Evolutionary conservation across 2,797 vertebrate species (phyloP), one percentile per base, ranked within the genome.

Genomic region (Mionectes olivaceus): DNA sequence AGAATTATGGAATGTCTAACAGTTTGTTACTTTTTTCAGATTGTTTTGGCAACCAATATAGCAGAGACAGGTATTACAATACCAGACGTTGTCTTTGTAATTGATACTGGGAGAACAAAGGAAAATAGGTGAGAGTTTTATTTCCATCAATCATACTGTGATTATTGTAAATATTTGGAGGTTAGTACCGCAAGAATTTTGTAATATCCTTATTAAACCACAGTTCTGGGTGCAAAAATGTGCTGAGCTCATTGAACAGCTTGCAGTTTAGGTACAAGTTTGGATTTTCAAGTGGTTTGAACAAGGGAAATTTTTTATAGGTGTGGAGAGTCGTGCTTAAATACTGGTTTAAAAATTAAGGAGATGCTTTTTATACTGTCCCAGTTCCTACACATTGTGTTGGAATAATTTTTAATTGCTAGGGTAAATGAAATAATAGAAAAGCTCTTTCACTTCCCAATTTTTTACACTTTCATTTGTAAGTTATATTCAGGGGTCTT

Each of bases 11-110:
- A 30, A 52, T 52, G 28, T 18, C 17, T 52, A 52, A 52, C 27
- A 52, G 50, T 52, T 52, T 30, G 11, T 83, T 92, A 24, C 19
- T 96, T 64, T 71, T 97, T 97, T 98, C 94, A 99, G 99, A 99
- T 99, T 80, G 99, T 99, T 89, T 97, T 99, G 97, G 99, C 99
- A n/a, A 99, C 99, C 25, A 99, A 99, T 97, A 99, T 99, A 76
- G 99, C 99, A 30, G 99, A 99, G 96, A 99, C 99, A 0, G 99
- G 99, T 30, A 99, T 99, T 96, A 99, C 99, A 4, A 99, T 99
- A 96, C 99, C 99, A 46, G 99, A 99, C 73, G 99, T 99, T 39
- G 99, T 99, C 91, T 99, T 99, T 93, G 99, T 99, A 93, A 98
- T 99, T 47, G 99, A 99, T 93, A 98, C 98, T 17, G 99, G 99